Conservation (phyloP, 2,797 vertebrate genomes). For the Anniella stebbinsi region DNA sequence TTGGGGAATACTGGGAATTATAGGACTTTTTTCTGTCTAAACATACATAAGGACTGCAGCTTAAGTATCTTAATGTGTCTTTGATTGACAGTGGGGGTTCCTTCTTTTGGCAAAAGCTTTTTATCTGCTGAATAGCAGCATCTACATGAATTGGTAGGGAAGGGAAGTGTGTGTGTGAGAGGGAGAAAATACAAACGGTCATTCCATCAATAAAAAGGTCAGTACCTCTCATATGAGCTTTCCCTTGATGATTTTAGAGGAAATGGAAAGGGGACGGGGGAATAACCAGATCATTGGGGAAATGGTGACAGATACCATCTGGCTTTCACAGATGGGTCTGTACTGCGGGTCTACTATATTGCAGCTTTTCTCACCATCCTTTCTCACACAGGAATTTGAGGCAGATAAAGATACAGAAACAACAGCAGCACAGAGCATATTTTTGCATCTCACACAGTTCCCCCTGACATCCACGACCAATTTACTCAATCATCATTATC, state of each 20-base stretch:
- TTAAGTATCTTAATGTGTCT: background rate
- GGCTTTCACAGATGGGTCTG: constrained; percentile 65
- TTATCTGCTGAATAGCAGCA: constrained; percentile 12
- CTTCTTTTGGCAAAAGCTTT: background rate
- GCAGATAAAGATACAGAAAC: constrained; percentile 50
- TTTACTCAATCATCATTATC: background rate
- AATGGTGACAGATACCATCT: constrained; percentile 57
- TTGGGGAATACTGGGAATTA: no score
- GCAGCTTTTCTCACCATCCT: constrained; percentile 36
- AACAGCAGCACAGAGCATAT: background rate
- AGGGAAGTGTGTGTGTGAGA: background rate
- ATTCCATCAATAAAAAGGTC: constrained; percentile 49
- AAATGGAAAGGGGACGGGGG: constrained; percentile 55
- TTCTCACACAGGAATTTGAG: constrained; percentile 30
- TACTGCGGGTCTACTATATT: constrained; percentile 41
- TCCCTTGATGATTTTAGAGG: constrained; percentile 45
- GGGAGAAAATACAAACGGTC: constrained; percentile 44
- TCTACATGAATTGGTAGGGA: background rate
- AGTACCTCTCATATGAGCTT: constrained; percentile 42
- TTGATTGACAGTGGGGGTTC: rapidly evolving
- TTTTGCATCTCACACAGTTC: background rate
- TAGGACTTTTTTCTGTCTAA: no score
- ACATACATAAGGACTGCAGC: no score
- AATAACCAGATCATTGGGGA: constrained; percentile 59
- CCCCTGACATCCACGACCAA: constrained; percentile 7